Evolutionary conservation across 2,113 vertebrate species (phyloP).

Genomic region (Perognathus longimembris): DNA sequence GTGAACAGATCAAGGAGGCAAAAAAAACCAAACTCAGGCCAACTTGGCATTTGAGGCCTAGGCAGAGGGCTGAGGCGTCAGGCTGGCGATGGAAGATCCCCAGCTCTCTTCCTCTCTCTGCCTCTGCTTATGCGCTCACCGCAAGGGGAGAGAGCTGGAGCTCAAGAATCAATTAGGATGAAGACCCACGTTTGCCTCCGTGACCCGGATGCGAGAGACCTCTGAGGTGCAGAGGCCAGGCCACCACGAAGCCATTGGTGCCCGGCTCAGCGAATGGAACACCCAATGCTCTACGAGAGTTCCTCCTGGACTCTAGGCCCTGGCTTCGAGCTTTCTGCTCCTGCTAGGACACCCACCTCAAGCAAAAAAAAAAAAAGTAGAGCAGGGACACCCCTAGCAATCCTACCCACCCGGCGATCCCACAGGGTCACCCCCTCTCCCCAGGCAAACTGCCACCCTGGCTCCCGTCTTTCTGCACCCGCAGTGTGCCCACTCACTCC

Average conservation of each 20-base stretch:
- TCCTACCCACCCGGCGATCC: not conserved
- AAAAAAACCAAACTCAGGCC: not conserved
- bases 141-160: not conserved
- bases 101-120: not conserved
- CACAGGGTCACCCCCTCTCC: not conserved
- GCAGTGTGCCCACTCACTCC: slow-evolving; percentile 59
- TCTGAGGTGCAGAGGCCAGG: not conserved
- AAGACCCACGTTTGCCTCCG: slow-evolving; percentile 4
- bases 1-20: not conserved
- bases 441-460: not conserved
- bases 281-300: not conserved
- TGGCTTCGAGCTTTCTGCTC: not conserved
- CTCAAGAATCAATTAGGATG: not conserved
- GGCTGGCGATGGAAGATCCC: not conserved
- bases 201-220: not conserved
- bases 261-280: not conserved
- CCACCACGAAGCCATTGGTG: not conserved
- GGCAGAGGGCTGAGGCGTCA: not conserved
- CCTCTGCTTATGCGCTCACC: not conserved
- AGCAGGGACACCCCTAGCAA: not conserved
- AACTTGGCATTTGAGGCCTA: not conserved
- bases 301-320: not conserved
- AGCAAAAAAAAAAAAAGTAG: not conserved
- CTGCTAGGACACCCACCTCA: not conserved
- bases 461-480: not conserved